Conservation (phyloP, 2,113 vertebrate species). For the Rhynchomys soricoides region DNA sequence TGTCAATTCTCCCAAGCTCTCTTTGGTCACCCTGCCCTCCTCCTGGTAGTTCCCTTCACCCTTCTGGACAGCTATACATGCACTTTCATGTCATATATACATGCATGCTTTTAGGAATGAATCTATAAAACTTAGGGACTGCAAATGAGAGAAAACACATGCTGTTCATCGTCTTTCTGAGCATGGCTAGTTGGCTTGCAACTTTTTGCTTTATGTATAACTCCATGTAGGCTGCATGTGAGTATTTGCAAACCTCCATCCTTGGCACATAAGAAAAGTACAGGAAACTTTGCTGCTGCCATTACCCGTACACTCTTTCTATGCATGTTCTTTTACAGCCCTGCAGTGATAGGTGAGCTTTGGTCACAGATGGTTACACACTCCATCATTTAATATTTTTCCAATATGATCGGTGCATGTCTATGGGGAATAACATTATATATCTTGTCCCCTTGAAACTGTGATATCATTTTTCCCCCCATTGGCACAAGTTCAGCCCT, state of each 20-base stretch:
- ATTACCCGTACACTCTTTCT: neutral
- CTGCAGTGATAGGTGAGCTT: neutral
- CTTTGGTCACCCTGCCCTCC: neutral
- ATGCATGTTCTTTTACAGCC: neutral
- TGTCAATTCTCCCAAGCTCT: neutral
- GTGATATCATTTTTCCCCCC: neutral
- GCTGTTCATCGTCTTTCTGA: neutral
- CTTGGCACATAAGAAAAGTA: neutral
- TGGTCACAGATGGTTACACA: neutral
- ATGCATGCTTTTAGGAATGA: neutral
- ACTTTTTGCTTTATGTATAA: neutral
- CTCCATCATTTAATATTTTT: constrained; percentile 12
- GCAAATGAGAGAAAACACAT: neutral
- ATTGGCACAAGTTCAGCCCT: constrained; percentile 3
- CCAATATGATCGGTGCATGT: neutral
- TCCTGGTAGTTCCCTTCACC: neutral
- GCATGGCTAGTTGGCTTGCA: neutral
- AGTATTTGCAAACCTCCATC: neutral
- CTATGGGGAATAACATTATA: neutral
- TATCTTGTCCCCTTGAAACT: neutral
- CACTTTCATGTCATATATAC: neutral
- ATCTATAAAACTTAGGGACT: neutral
- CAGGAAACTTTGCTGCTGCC: neutral
- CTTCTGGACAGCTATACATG: neutral
- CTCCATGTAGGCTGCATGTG: neutral